phyloP scores from a whole-genome alignment of 92 coral and sea anemone genomes.

The Parazoanthus darwini region DNA sequence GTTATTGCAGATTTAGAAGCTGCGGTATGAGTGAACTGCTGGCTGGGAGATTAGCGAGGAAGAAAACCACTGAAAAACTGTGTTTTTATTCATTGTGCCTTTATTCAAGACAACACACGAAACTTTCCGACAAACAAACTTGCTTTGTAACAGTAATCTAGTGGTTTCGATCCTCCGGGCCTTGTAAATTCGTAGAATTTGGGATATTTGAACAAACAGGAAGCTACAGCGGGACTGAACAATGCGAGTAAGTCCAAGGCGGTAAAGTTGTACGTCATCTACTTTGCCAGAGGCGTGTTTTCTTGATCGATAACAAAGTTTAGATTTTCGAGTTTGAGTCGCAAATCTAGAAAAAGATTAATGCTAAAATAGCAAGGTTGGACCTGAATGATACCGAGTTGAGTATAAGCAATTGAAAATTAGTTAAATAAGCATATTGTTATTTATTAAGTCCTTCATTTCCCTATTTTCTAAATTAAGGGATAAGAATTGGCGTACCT shows the following conservation, averaged over 20 bases:
- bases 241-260: too few species aligned
- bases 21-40: too few species aligned
- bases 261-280: not conserved
- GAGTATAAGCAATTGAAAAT: too few species aligned
- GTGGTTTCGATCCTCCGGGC: not conserved
- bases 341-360: not conserved
- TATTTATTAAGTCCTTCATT: too few species aligned
- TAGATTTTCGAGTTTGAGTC: not conserved
- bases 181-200: not conserved
- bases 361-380: not conserved
- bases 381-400: not conserved
- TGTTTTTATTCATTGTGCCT: too few species aligned
- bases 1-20: too few species aligned
- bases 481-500: not conserved
- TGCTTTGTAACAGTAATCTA: not conserved
- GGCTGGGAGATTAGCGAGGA: too few species aligned
- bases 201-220: not conserved
- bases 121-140: not conserved
- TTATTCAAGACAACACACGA: too few species aligned
- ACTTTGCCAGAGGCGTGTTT: not conserved
- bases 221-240: not conserved
- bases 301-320: not conserved
- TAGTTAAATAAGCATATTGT: not conserved
- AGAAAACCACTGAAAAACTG: too few species aligned
- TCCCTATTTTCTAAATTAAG: not conserved